A percentile compares a stretch with the other conserved stretches of the same genome.
phyloP scores from a whole-genome alignment of 1,140 invertebrate species.

The Brachionus rubens region DNA sequence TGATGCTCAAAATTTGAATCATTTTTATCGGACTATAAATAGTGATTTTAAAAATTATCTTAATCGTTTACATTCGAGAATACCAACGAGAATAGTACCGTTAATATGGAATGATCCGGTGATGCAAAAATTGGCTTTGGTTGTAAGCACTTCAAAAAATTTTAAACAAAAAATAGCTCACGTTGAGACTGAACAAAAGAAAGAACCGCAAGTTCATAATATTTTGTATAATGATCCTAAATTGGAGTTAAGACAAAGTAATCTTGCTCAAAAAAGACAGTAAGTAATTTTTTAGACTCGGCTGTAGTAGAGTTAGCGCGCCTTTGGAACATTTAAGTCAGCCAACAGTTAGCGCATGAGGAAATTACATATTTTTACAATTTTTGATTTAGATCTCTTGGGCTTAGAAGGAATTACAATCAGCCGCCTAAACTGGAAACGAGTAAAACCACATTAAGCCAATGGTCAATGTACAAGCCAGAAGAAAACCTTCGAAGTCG shows the following conservation, averaged over 20 bases:
- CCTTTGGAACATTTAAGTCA: no score
- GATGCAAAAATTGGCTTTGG: slow-evolving; percentile 30
- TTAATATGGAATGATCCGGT: slow-evolving; percentile 45
- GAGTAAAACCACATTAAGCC: not conserved
- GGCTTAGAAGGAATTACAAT: not conserved
- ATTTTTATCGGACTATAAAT: slow-evolving; percentile 13
- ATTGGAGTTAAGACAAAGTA: no score
- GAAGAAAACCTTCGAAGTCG: not conserved
- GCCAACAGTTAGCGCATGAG: no score
- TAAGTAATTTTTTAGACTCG: no score
- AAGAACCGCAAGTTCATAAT: not conserved
- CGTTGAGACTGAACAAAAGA: not conserved
- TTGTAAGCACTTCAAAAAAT: slow-evolving; percentile 3
- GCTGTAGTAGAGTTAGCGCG: no score
- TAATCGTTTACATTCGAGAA: not conserved
- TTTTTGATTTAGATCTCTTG: not conserved
- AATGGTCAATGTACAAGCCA: not conserved
- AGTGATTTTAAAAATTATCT: slow-evolving; percentile 24
- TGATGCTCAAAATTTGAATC: slow-evolving; percentile 25
- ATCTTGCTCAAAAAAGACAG: no score
- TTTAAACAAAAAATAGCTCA: not conserved
- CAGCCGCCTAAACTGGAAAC: not conserved
- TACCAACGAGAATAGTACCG: slow-evolving; percentile 25
- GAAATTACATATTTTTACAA: not conserved
- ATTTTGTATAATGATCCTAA: not conserved